Evolutionary conservation across 2,113 vertebrate genomes (phyloP), one percentile per base, ranked within the genome.

Genomic region (Channa maculata): DNA sequence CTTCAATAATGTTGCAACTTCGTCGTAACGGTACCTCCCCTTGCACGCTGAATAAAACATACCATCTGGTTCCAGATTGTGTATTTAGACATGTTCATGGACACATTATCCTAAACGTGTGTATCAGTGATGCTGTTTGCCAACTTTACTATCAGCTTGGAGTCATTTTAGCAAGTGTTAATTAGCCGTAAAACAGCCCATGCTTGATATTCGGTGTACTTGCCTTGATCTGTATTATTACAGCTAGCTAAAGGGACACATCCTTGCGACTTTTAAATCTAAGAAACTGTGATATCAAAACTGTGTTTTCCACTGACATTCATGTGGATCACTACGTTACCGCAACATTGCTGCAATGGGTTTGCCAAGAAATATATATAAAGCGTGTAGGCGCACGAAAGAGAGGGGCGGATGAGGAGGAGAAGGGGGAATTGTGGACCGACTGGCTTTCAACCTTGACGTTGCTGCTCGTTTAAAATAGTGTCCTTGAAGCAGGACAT

Each of bases 381-480:
- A 78, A 84, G 76, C 66, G 85, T 83, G 91, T 86, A 83, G 84
- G 80, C 78, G 84, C 80, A 79, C 58, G 64, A 49, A 53, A 71
- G 55, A 72, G 75, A 75, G 58, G 84, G 86, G 85, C 66, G 86
- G 85, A 81, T 76, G 82, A 59, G 37, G 57, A 80, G 70, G 54
- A 78, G 71, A n/a, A 51, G 65, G 71, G 58, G 68, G 65, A 66
- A 77, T 79, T 49, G 50, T 37, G 86, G 57, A 79, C 61, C 49
- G 77, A 80, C 71, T 59, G 79, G 83, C 67, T 86, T 75, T 91
- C 88, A 93, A 91, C 92, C 93, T 90, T 94, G 90, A 88, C 89
- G 85, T 46, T 34, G 79, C 52, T 74, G 59, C 62, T 71, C 55
- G 57, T 79, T 71, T 83, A 75, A 75, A 90, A 90, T 83, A 13